Percentiles rank a stretch among this genome's conserved stretches.
These are phyloP conservation scores for Alexandromys oeconomus DNA, from an alignment of 2,797 vertebrate species.

Conservation along the genomic window DNA sequence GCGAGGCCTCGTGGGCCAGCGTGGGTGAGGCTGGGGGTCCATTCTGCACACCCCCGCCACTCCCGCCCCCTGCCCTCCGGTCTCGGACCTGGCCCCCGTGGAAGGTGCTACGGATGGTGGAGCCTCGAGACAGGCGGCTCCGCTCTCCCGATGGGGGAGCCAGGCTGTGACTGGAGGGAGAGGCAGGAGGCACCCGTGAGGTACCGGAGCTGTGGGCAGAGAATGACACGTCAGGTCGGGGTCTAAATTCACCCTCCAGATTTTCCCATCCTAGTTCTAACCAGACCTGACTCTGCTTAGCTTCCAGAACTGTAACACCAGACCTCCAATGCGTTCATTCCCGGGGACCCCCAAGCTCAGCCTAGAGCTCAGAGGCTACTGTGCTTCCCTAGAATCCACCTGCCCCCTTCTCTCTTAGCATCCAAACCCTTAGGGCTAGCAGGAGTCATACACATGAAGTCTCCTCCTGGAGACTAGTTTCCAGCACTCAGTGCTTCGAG, in stretches of 20 bases:
- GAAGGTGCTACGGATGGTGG: slow-evolving; percentile 96
- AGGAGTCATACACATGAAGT: background rate
- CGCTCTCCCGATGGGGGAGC: slow-evolving; percentile 92
- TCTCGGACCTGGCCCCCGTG: slow-evolving; percentile 96
- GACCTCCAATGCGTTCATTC: background rate
- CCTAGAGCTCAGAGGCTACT: background rate
- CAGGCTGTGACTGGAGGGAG: slow-evolving; percentile 94
- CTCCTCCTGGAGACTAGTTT: slow-evolving; percentile 63
- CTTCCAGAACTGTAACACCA: background rate
- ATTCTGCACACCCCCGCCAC: slow-evolving; percentile 91
- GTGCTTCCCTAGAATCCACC: background rate
- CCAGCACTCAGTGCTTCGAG: slow-evolving; percentile 55
- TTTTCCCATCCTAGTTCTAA: background rate
- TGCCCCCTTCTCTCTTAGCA: background rate
- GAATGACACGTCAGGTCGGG: background rate
- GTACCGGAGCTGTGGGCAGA: slow-evolving; percentile 89
- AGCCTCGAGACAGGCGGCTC: slow-evolving; percentile 93
- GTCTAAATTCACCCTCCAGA: background rate
- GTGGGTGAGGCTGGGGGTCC: slow-evolving; percentile 94
- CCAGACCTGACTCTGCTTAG: background rate
- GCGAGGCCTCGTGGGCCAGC: slow-evolving; percentile 92
- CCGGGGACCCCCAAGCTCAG: background rate
- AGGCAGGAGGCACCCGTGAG: slow-evolving; percentile 92
- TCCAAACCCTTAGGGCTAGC: background rate
- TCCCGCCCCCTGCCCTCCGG: slow-evolving; percentile 90